Base-by-base conservation (phyloP, 2,888 invertebrate genomes). In the Calliopum simillimum region DNA sequence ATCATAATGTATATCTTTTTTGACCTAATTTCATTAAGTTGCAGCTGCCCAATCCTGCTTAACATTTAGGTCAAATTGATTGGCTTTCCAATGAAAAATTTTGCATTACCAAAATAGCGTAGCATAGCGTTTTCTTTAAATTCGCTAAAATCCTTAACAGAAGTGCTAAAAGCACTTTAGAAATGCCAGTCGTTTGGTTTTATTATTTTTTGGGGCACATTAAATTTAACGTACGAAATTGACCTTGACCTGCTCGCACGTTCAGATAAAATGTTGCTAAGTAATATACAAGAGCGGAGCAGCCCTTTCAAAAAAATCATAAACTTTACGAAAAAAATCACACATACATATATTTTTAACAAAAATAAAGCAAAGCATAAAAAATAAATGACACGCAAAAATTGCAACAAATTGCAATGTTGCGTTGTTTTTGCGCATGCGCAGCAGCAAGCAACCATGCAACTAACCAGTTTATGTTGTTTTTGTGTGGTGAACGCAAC, bases 11-110 rank as follows among this genome's bases (percentile, higher is more conserved):
- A 33, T n/a, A 61, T 61, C 46, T 46, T 67, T 23, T 13, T 23
- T 67, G 66, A 67, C 66, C 66, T 67, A 16, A 67, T 67, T 67
- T 67, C 47, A 19, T 44, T 19, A 67, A 47, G 43, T 14, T 6
- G 51, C 64, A 51, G 41, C 64, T 65, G 64, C 53, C 33, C n/a
- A 41, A 5, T 19, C 16, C 21, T 13, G 53, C 16, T 53, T 16
- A 33, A 23, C 23, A 13, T 13, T 8, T 21, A n/a, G 46, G 16
- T 16, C 46, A 6, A 23, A 44, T 21, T 43, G 19, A 19, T 46
- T 61, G 61, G 44, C 61, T 61, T 44, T 61, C 61, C 46, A 61
- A 44, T 19, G 11, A 61, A 43, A 43, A 44, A n/a, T 61, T 21
- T 44, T 23, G 16, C n/a, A 16, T 59, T 53, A 19, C 4, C 12